Evolutionary conservation across 2,888 invertebrate species (phyloP), one percentile per base, ranked within the genome.

Genomic region (Hirtodrosophila trivittata): DNA sequence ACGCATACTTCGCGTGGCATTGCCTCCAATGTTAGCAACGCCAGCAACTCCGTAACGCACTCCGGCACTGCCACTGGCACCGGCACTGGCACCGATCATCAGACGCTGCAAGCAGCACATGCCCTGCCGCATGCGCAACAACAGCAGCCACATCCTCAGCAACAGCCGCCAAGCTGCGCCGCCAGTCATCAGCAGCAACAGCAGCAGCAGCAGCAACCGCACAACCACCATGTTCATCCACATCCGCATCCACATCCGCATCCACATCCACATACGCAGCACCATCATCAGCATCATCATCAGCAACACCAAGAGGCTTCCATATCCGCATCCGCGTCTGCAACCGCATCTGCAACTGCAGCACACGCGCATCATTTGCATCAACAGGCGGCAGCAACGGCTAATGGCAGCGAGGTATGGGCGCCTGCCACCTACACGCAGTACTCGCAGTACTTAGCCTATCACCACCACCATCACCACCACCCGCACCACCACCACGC

Each of bases 371-470:
- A 75, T 42, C 68, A 70, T 21, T 42, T 43, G 84, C 28, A 28
- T 16, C 54, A 78, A 14, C 86, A 88, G 33, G 33, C 33, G 33
- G 33, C 33, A 12, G 33, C 13, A 9, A 12, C 37, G 35, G 52
- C 54, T 33, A 75, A 75, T 14, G 92, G 92, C 91, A 91, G 92
- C 92, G 93, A 93, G 93, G 93, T 93, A 93, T 93, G 93, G 91
- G 89, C 90, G 88, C 90, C 91, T 74, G 91, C 91, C 80, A 88
- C 90, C 72, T 91, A 93, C 91, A 92, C 92, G 90, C 92, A 93
- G 92, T 93, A 93, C 91, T 89, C 89, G 87, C 93, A 93, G 92
- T 93, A 93, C 92, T 93, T 93, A 92, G 92, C 93, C 89, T 93
- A 93, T 91, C 93, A 93, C 92, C 93, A 93, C 89, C 89, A 88